phyloP scores from a whole-genome alignment of 2,888 invertebrate species.

The Caenorhabditis panamensis region DNA sequence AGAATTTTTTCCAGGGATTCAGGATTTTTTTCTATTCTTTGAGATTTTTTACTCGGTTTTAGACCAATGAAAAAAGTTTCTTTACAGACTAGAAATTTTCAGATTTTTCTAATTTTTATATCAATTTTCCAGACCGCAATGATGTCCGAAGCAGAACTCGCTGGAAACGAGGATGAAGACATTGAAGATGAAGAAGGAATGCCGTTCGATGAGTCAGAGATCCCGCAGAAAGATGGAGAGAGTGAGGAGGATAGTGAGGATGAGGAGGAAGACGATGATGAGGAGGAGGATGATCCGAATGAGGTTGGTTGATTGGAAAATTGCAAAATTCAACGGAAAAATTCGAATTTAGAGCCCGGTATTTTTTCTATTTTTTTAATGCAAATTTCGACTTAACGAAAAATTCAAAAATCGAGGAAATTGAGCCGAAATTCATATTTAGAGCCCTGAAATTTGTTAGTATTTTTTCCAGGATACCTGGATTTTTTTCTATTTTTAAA shows the following conservation, averaged over 20 bases:
- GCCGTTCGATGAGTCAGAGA: conserved; percentile 54
- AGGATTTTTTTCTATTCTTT: background rate
- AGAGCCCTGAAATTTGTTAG: too few relatives aligned
- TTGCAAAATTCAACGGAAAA: background rate
- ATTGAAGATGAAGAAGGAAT: conserved; percentile 63
- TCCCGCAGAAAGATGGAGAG: conserved; percentile 39
- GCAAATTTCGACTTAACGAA: too few relatives aligned
- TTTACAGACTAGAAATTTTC: background rate
- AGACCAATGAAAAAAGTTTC: too few relatives aligned
- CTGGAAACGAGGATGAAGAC: conserved; percentile 60
- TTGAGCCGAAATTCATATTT: too few relatives aligned
- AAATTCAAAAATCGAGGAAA: too few relatives aligned
- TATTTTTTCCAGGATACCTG: too few relatives aligned
- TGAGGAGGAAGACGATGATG: conserved; percentile 52
- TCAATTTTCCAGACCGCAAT: conserved; percentile 47
- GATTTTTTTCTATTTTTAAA: too few relatives aligned
- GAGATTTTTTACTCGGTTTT: background rate
- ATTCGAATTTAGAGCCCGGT: background rate
- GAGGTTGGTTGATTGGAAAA: conserved; percentile 10
- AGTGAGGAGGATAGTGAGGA: conserved; percentile 58
- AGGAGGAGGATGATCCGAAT: background rate
- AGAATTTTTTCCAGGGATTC: background rate
- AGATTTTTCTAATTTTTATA: background rate
- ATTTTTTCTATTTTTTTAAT: too few relatives aligned
- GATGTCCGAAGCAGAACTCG: conserved; percentile 63